These are phyloP conservation scores for Stictonetta naevosa DNA, from an alignment of 2,113 vertebrate species.

Conservation along the genomic window DNA sequence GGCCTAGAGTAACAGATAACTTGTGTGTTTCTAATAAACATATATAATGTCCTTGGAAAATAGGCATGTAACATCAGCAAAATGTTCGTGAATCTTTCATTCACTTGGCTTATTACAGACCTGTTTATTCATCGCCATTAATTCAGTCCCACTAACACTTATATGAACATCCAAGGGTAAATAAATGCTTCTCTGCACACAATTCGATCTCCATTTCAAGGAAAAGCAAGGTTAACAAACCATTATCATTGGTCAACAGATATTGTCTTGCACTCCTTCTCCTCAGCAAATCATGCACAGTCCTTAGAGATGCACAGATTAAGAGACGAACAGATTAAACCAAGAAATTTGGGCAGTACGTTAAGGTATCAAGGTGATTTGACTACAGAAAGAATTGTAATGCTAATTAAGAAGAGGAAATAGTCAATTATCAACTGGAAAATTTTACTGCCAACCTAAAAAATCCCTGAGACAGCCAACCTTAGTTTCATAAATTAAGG, in stretches of 20 bases:
- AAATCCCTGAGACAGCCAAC: fast-evolving
- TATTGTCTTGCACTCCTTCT: background rate
- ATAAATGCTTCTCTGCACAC: background rate
- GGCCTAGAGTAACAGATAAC: background rate
- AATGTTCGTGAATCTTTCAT: background rate
- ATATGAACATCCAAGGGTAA: background rate
- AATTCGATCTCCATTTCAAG: background rate
- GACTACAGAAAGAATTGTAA: background rate
- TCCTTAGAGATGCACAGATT: background rate
- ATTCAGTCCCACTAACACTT: background rate
- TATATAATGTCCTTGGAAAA: background rate
- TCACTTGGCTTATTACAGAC: background rate
- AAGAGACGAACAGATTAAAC: background rate
- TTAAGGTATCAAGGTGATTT: background rate
- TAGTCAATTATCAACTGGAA: background rate
- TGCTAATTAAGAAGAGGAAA: background rate
- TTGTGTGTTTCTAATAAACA: background rate
- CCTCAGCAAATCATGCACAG: background rate
- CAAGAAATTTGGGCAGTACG: background rate
- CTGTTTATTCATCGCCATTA: background rate
- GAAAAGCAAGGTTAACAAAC: background rate
- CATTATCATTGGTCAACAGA: background rate
- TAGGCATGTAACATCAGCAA: background rate
- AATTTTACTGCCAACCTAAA: background rate
- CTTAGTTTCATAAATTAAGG: background rate